phyloP scores from a whole-genome alignment of 2,797 vertebrate species.

The Enteromius trimaculatus region DNA sequence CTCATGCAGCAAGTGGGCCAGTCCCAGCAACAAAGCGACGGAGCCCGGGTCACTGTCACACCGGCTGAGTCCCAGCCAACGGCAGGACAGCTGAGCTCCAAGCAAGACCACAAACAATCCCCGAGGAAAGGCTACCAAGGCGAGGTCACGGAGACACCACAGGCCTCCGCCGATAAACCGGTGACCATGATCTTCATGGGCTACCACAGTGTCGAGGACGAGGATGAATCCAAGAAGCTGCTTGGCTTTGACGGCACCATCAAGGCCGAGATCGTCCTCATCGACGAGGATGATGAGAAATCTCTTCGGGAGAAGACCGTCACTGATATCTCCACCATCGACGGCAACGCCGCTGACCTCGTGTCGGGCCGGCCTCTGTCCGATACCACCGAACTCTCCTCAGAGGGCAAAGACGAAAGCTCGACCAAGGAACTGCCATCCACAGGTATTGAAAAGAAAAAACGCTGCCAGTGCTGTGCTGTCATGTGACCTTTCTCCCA shows the following conservation, averaged over 20 bases:
- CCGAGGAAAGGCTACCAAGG: conserved; percentile 56
- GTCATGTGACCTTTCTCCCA: conserved; percentile 89
- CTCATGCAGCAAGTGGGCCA: conserved; percentile 89
- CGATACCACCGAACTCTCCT: conserved; percentile 91
- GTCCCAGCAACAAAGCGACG: conserved; percentile 74
- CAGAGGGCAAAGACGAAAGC: conserved; percentile 90
- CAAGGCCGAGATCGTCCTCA: conserved; percentile 87
- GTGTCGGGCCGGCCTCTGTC: conserved; percentile 88
- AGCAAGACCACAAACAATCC: conserved; percentile 72
- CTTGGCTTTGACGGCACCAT: conserved; percentile 93
- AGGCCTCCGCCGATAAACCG: conserved; percentile 84
- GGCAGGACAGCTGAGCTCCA: conserved; percentile 79
- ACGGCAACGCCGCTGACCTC: conserved; percentile 90
- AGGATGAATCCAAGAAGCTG: conserved; percentile 91
- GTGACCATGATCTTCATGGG: conserved; percentile 99
- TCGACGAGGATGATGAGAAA: conserved; percentile 95
- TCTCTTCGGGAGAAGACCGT: conserved; percentile 93
- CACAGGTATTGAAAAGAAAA: conserved; percentile 91
- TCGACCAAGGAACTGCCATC: conserved; percentile 82
- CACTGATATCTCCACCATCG: conserved; percentile 87
- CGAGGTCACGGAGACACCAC: conserved; percentile 68
- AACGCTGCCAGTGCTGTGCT: conserved; percentile 98
- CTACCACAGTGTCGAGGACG: conserved; percentile 92
- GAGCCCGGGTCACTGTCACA: conserved; percentile 72
- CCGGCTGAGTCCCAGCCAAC: conserved; percentile 70